Evolutionary conservation across 2,888 invertebrate species (phyloP), one percentile per base, ranked within the genome.

Genomic region (Diaprepes abbreviatus): DNA sequence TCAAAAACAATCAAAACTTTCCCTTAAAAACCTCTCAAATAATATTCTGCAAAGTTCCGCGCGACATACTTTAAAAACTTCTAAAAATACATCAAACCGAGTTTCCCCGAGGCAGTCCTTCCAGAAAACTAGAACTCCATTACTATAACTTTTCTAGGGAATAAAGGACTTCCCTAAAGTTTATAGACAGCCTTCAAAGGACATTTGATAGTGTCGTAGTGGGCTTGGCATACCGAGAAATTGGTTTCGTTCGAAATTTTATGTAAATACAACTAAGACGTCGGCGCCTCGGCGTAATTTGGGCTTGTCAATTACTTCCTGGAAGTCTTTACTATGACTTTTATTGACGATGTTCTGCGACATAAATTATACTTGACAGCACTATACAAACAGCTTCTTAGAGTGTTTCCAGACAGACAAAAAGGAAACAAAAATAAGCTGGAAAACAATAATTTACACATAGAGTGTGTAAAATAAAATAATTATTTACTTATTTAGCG

Each of bases 111-210:
- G 9, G 19, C 40, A 10, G 40, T 43, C 19, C 19, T 19, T 38
- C 14, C n/a, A 6, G 28, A 50, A 28, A 24, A 31, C 48, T 50
- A 28, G 28, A 50, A 50, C 48, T 50, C 48, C 48, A 50, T 50
- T 28, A 50, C 48, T 50, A 50, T 28, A 50, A 50, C 28, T 50
- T 50, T 50, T 50, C 28, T 28, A 14, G 24, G n/a, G 28, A 28
- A 48, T 48, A 48, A 50, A 50, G 48, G 48, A 50, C 28, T 50
- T 50, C 16, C 28, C 28, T 5, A 7, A 50, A 50, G 28, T 50
- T 50, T 50, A 16, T 28, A 50, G 48, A 50, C 48, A 50, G 28
- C 48, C 14, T 50, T 50, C 48, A 50, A 50, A 28, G 48, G 19
- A 50, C 6, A 50, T 50, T 50, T 50, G 7, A 10, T 12, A 50